Base-by-base conservation (phyloP, 1,140 invertebrate species). In the Phymorhynchus buccinoides region DNA sequence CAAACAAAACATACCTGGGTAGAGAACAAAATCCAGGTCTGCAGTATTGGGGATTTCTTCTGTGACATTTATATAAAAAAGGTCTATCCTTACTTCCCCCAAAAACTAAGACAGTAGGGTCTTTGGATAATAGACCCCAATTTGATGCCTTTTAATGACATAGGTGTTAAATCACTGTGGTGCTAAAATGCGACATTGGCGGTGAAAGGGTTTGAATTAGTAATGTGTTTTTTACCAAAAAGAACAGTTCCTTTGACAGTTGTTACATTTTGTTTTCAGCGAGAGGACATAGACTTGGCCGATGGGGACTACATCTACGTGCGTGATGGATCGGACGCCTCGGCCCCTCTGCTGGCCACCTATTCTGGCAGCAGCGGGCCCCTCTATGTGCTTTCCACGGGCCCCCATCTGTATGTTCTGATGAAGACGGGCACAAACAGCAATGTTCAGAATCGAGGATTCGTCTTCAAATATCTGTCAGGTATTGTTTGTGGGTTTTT, bases 301-400 rank as follows among this genome's bases (percentile, higher is more conserved):
- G 39, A 30, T 27, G 86, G 85, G 16, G 89, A 89, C 41, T 22
- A 48, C 1, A 35, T 90, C 42, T 66, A 86, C n/a, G 85, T 90
- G 9, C 85, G 83, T 66, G 86, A 88, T 87, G 89, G 89, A 22
- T 39, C 77, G 16, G 84, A 85, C 32, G 80, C 83, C 27, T 39
- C n/a, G 18, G 83, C 30, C 48, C 41, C 84, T 35, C 39, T 88
- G 42, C 78, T 90, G 66, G 86, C 80, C 3, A 44, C 75, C 18
- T 90, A 85, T 42, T 66, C 80, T 0, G 48, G 62, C 30, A 42
- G 66, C 18, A 77, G 44, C 30, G 85, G 86, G 3, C 86, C 87
- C 0, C 71, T 80, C 12, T 83, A 86, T 52, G 73, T 89, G 0
- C 80, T 87, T n/a, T 87, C 89, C n/a, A 90, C 89, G 37, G 86